Conservation (phyloP, 2,797 vertebrate genomes). For the Oreonectes daqikongensis region DNA sequence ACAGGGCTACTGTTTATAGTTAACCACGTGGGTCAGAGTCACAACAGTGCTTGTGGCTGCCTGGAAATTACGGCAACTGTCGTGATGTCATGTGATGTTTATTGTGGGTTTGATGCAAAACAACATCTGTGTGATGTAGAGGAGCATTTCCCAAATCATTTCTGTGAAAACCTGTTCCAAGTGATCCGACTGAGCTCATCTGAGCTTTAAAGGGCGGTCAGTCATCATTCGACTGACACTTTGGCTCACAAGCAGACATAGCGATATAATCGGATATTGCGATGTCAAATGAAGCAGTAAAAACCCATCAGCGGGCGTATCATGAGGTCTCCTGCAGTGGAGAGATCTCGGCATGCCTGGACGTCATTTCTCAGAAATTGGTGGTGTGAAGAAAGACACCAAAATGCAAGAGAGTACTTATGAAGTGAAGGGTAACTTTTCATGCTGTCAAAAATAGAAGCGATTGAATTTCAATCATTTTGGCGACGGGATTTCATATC, state of each 20-base stretch:
- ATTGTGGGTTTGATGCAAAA: constrained; percentile 33
- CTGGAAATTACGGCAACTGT: constrained; percentile 64
- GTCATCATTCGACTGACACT: constrained; percentile 61
- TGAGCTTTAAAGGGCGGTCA: constrained; percentile 50
- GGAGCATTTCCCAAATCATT: constrained; percentile 52
- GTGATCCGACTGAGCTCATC: constrained; percentile 15
- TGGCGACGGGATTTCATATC: constrained; percentile 22
- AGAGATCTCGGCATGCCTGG: constrained; percentile 51
- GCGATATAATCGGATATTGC: constrained; percentile 69
- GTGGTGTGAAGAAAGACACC: constrained; percentile 33
- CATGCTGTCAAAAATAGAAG: constrained; percentile 46
- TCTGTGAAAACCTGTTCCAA: constrained; percentile 60
- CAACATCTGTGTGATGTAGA: constrained; percentile 20
- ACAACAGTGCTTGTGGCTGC: constrained; percentile 53
- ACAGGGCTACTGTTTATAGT: not conserved
- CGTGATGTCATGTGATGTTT: constrained; percentile 51
- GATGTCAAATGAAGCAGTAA: constrained; percentile 72
- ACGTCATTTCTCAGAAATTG: constrained; percentile 47
- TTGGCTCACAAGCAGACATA: constrained; percentile 58
- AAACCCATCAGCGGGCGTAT: constrained; percentile 66
- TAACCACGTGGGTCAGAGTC: constrained; percentile 47
- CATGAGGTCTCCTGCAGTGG: constrained; percentile 57
- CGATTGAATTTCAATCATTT: constrained; percentile 51
- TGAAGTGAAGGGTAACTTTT: constrained; percentile 39
- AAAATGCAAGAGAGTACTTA: constrained; percentile 26